These are phyloP conservation scores for Zophobas atratus DNA, from an alignment of 1,140 invertebrate genomes.

Conservation along the genomic window DNA sequence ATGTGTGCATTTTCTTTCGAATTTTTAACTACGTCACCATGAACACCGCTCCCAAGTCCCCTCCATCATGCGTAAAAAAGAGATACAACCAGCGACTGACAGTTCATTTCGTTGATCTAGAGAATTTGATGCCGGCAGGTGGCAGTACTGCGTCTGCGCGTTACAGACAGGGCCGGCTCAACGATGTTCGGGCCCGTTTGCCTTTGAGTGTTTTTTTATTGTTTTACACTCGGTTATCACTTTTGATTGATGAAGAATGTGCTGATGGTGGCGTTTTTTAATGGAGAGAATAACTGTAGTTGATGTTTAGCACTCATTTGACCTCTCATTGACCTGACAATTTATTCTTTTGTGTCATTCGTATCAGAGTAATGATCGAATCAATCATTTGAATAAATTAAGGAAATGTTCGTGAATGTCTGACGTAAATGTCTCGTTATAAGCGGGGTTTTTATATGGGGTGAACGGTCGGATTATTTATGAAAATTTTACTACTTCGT, in stretches of 20 bases:
- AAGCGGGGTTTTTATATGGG: not conserved
- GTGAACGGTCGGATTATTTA: not conserved
- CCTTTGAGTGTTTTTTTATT: not conserved
- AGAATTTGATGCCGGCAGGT: slow-evolving; percentile 6
- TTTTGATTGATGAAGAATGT: not conserved
- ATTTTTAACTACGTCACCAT: no score
- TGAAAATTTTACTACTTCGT: not conserved
- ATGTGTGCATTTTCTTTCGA: no score
- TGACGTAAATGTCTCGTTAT: not conserved
- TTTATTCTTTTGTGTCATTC: not conserved
- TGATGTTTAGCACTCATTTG: not conserved
- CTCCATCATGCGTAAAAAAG: no score
- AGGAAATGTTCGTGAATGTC: not conserved
- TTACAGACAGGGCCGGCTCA: not conserved
- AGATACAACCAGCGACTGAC: not conserved
- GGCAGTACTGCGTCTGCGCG: not conserved
- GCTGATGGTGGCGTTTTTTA: not conserved
- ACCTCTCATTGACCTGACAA: slow-evolving; percentile 3
- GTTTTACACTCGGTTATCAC: not conserved
- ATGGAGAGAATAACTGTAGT: slow-evolving; percentile 2
- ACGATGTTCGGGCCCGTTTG: not conserved
- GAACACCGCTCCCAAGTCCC: no score
- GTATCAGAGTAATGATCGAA: not conserved
- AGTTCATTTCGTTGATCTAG: not conserved
- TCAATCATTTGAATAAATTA: slow-evolving; percentile 23